Percentiles rank a stretch among this genome's conserved stretches.
Evolutionary conservation across 1,140 invertebrate genomes (phyloP).

Genomic region (Drosophila tani): DNA sequence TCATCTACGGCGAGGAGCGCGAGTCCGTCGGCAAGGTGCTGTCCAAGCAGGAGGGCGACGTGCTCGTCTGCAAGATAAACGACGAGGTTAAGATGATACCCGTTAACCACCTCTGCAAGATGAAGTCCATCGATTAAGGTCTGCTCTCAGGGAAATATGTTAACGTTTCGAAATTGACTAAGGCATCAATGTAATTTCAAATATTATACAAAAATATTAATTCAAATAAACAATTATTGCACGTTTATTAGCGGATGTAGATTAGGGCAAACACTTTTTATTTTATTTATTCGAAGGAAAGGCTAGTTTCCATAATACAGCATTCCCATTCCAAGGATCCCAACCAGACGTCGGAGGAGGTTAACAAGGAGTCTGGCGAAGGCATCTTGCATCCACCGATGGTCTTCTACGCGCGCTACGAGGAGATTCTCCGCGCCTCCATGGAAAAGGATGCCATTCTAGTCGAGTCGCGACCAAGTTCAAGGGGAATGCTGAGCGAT

Average conservation of each 20-base stretch:
- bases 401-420: too few species aligned
- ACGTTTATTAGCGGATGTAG: constrained; percentile 10
- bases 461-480: too few species aligned
- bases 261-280: too few species aligned
- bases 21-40: constrained; percentile 94
- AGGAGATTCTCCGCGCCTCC: too few species aligned
- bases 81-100: constrained; percentile 90
- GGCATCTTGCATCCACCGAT: too few species aligned
- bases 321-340: too few species aligned
- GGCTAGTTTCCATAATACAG: too few species aligned
- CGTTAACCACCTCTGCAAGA: constrained; percentile 90
- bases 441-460: too few species aligned
- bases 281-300: too few species aligned
- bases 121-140: constrained; percentile 85
- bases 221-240: constrained; percentile 23
- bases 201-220: constrained; percentile 18
- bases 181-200: background rate
- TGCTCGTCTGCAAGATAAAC: constrained; percentile 91
- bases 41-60: constrained; percentile 77
- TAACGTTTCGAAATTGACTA: constrained; percentile 6
- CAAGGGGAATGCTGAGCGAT: too few species aligned
- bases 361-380: too few species aligned
- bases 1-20: constrained; percentile 95
- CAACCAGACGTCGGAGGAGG: too few species aligned
- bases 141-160: background rate